These are phyloP conservation scores for Scaptomyza parva DNA, from an alignment of 2,888 invertebrate species.

Conservation along the genomic window DNA sequence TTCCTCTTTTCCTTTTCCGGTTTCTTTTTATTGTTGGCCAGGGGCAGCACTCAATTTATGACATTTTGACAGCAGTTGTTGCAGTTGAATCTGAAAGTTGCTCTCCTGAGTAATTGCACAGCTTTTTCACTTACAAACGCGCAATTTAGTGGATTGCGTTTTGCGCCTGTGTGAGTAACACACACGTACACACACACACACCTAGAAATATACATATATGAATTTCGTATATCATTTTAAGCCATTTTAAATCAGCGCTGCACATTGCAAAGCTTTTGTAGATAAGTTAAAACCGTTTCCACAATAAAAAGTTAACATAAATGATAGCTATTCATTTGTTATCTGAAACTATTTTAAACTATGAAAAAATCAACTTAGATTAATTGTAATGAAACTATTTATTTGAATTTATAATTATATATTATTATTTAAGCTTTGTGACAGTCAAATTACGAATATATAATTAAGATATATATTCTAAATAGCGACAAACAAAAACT, in stretches of 20 bases:
- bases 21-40: constrained; percentile 44
- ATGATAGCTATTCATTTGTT: not conserved
- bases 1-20: constrained; percentile 38
- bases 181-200: constrained; percentile 11
- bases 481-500: constrained; percentile 14
- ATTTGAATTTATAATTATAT: too few relatives aligned
- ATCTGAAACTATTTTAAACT: not conserved
- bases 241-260: constrained; percentile 22
- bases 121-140: constrained; percentile 79
- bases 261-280: not conserved
- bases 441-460: constrained; percentile 7
- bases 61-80: constrained; percentile 80
- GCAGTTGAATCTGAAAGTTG: constrained; percentile 79
- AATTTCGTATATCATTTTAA: constrained; percentile 28
- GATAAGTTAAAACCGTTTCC: not conserved
- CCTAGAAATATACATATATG: not conserved
- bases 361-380: not conserved
- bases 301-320: not conserved
- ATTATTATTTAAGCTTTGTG: not conserved
- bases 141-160: constrained; percentile 75
- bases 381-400: too few relatives aligned
- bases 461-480: not conserved
- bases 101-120: constrained; percentile 77
- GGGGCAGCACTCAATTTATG: constrained; percentile 73
- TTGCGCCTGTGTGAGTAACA: constrained; percentile 28